These are phyloP conservation scores for Leptonema lineaticorne DNA, from an alignment of 1,140 invertebrate genomes.

Conservation along the genomic window DNA sequence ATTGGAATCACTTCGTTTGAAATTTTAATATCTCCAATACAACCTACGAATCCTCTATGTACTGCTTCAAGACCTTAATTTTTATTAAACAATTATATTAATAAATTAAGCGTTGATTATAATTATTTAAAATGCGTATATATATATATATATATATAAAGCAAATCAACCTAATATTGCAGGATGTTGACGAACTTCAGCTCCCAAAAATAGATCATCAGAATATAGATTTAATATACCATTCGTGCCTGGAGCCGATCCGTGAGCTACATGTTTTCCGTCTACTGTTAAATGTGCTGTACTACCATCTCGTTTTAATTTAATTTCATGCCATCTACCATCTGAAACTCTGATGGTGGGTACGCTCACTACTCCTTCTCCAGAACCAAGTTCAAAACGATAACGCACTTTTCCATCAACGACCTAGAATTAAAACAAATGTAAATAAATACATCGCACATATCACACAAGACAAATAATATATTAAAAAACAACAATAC, in stretches of 20 bases:
- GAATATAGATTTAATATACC: constrained; percentile 85
- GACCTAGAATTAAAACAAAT: constrained; percentile 52
- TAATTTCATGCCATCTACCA: constrained; percentile 87
- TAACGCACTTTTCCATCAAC: constrained; percentile 83
- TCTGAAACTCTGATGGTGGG: constrained; percentile 76
- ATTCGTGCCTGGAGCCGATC: constrained; percentile 77
- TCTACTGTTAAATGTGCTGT: constrained; percentile 79
- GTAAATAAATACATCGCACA: constrained; percentile 10
- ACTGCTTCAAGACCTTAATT: constrained; percentile 69
- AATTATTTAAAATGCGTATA: background rate
- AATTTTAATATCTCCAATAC: constrained; percentile 85
- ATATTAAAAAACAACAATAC: constrained; percentile 46
- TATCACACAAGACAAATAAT: background rate
- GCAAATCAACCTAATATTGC: constrained; percentile 55
- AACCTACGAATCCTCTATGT: constrained; percentile 83
- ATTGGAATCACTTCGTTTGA: constrained; percentile 75
- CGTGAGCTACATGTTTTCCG: constrained; percentile 72
- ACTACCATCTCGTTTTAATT: constrained; percentile 77
- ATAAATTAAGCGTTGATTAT: background rate
- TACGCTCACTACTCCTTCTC: constrained; percentile 82
- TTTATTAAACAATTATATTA: background rate
- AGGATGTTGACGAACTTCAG: constrained; percentile 75
- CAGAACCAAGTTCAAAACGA: constrained; percentile 86
- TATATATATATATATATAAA: background rate
- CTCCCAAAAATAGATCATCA: constrained; percentile 82